Percentiles rank a stretch among this genome's conserved stretches.
Conservation (phyloP, 2,888 invertebrate genomes). For the Lochmaea crataegi region DNA sequence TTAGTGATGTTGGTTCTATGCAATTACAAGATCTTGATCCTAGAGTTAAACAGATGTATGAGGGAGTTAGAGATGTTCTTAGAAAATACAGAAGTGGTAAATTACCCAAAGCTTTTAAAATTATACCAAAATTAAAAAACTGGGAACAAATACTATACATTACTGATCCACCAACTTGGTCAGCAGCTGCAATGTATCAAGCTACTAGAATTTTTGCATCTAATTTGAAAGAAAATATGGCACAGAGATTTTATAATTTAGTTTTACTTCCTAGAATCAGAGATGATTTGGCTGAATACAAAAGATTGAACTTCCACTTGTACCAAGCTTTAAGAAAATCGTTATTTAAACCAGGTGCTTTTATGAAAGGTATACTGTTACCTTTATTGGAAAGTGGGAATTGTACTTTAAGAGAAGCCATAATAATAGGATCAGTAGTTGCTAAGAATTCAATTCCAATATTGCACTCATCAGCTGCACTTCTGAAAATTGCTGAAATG, state of each 20-base stretch:
- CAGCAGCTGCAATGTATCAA: constrained; percentile 97
- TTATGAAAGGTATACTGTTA: constrained; percentile 90
- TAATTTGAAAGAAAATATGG: constrained; percentile 95
- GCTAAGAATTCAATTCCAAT: constrained; percentile 93
- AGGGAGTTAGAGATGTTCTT: constrained; percentile 89
- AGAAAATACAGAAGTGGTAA: constrained; percentile 93
- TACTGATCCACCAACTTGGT: constrained; percentile 92
- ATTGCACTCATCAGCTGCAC: constrained; percentile 93
- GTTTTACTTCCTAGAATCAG: constrained; percentile 92
- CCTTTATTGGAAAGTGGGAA: constrained; percentile 88
- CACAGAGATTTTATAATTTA: constrained; percentile 93
- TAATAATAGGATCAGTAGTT: constrained; percentile 92
- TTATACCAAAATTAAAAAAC: constrained; percentile 89
- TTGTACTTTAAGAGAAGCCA: constrained; percentile 95
- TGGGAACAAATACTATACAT: constrained; percentile 73
- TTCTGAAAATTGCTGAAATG: constrained; percentile 97
- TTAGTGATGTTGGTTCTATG: constrained; percentile 79
- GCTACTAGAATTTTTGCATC: constrained; percentile 97
- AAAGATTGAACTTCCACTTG: constrained; percentile 94
- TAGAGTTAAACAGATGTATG: constrained; percentile 86
- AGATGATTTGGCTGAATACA: constrained; percentile 96
- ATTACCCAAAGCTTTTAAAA: constrained; percentile 98
- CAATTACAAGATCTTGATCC: constrained; percentile 85
- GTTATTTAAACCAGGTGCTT: constrained; percentile 96
- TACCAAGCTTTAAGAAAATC: constrained; percentile 94